These are phyloP conservation scores for Dynastes grantii DNA, from an alignment of 2,888 invertebrate species.

Conservation along the genomic window DNA sequence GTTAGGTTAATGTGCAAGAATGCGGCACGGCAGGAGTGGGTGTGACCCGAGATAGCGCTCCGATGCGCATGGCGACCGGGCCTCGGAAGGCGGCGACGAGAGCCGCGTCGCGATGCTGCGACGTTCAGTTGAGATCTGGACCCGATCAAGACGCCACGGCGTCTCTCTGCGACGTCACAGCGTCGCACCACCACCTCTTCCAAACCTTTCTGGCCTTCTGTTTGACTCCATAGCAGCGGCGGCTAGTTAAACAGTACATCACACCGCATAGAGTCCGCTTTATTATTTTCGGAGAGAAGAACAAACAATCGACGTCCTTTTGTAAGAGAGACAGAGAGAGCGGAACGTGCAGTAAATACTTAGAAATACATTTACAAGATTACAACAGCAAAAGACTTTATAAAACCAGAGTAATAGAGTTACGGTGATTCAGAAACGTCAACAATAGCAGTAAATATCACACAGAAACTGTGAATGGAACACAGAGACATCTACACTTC, in stretches of 20 bases:
- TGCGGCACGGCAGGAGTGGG: constrained; percentile 65
- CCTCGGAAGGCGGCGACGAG: constrained; percentile 64
- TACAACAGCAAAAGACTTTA: too few relatives aligned
- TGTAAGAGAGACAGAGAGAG: neutral
- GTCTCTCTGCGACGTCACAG: constrained; percentile 67
- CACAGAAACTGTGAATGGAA: too few relatives aligned
- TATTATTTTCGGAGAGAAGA: too few relatives aligned
- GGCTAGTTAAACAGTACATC: neutral
- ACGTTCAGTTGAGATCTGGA: constrained; percentile 79
- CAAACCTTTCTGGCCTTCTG: constrained; percentile 14
- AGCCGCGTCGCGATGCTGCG: constrained; percentile 75
- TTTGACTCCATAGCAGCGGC: neutral
- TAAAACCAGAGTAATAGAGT: too few relatives aligned
- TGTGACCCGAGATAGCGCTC: constrained; percentile 64
- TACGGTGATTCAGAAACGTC: too few relatives aligned
- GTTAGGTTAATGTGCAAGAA: constrained; percentile 69
- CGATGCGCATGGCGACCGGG: constrained; percentile 65
- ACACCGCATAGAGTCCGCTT: too few relatives aligned
- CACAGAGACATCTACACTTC: too few relatives aligned
- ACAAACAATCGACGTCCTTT: too few relatives aligned
- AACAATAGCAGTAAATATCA: too few relatives aligned
- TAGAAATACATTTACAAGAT: too few relatives aligned
- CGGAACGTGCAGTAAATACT: too few relatives aligned
- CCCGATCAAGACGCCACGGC: constrained; percentile 73
- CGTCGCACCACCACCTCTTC: constrained; percentile 42